Base-by-base conservation (phyloP, 1,140 invertebrate species). In the Drosophila sp. region DNA sequence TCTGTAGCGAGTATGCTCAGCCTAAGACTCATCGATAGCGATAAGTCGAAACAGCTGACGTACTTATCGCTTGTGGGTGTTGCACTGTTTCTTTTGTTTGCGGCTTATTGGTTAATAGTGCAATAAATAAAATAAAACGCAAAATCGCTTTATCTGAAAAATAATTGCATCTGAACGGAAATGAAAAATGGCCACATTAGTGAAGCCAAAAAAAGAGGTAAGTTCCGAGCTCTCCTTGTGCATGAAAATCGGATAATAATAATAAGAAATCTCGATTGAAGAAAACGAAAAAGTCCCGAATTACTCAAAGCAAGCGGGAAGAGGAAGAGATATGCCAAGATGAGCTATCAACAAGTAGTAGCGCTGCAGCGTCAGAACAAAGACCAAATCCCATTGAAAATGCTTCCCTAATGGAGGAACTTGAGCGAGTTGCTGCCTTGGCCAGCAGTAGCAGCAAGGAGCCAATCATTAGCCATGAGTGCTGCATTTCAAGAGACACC, bases 141-240 rank as follows among this genome's bases (percentile, higher is more conserved):
- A 68, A 17, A 66, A 63, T 56, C 54, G 27, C 27, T 35, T n/a
- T 30, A 65, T 11, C 50, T 10, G 6, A 10, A 55, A 56, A 30
- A 23, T 55, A 29, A n/a, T 50, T 5, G 29, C 40, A 38, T 27
- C 4, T 4, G 7, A 2, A n/a, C 44, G 25, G 44, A 50, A 25
- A 32, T 30, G 11, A 65, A 76, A 54, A 30, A 91, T 91, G 90
- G 90, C 90, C 8, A 91, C 90, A n/a, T 71, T 91, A 41, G 82
- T 72, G 11, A 91, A 91, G 68, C 82, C 90, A 25, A 91, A 91
- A 58, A 91, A 81, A 55, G 63, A 66, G 60, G 85, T 91, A 66
- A 64, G 68, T 67, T 30, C 10, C 5, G 3, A 10, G 10, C 10
- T 29, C n/a, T 17, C 7, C 8, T 8, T 56, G 25, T 5, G 10